These are phyloP conservation scores for Acropora tenuis DNA, from an alignment of 64 coral and sea anemone genomes.

Conservation along the genomic window DNA sequence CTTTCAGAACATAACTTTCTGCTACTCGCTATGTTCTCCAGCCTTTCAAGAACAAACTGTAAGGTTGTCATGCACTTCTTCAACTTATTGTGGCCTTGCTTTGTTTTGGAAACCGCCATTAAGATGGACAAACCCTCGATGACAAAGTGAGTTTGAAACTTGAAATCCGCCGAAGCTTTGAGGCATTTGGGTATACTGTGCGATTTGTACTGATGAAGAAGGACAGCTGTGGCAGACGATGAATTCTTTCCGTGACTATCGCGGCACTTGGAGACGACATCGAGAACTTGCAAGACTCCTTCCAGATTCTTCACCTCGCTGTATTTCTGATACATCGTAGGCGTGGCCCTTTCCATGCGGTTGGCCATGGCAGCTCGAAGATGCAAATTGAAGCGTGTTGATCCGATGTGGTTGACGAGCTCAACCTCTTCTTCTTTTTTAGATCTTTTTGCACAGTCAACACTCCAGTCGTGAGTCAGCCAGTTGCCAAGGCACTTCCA, in stretches of 20 bases:
- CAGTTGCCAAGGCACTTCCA: constrained; percentile 66
- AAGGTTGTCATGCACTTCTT: constrained; percentile 13
- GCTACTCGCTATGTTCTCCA: constrained; percentile 38
- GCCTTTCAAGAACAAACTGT: constrained; percentile 53
- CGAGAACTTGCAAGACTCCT: neutral
- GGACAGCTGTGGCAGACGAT: neutral
- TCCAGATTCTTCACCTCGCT: constrained; percentile 21
- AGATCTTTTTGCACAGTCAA: neutral
- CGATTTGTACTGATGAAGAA: constrained; percentile 15
- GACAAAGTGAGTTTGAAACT: constrained; percentile 69
- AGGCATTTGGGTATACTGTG: constrained; percentile 39
- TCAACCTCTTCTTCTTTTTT: constrained; percentile 71
- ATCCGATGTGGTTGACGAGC: constrained; percentile 46
- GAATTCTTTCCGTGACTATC: neutral
- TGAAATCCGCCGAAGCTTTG: constrained; percentile 53
- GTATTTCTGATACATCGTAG: constrained; percentile 26
- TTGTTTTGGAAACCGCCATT: constrained; percentile 71
- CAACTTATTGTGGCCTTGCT: constrained; percentile 21
- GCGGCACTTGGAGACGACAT: neutral
- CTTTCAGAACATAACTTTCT: constrained; percentile 1
- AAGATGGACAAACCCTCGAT: constrained; percentile 56
- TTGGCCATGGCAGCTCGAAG: constrained; percentile 38
- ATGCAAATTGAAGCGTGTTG: constrained; percentile 58
- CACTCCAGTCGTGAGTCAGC: neutral
- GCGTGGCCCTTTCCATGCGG: constrained; percentile 34